Conservation (phyloP, 2,888 invertebrate genomes). For the Pristionchus exspectatus region DNA sequence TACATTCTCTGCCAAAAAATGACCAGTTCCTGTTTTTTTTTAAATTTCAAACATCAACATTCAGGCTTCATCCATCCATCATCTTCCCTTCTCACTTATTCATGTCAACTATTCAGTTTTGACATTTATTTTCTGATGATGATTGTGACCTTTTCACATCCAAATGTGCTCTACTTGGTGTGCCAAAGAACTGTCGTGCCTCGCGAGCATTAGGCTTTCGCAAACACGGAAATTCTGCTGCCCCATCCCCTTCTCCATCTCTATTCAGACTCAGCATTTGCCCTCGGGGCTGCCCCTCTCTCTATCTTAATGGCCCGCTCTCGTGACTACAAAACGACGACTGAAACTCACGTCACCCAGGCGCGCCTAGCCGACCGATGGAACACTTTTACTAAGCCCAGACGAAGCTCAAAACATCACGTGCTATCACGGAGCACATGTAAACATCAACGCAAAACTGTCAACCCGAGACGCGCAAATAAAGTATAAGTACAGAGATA, state of each 20-base stretch:
- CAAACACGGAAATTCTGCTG: not conserved
- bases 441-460: no score
- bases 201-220: not conserved
- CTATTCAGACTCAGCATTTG: not conserved
- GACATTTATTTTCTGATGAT: not conserved
- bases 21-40: no score
- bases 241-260: not conserved
- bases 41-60: not conserved
- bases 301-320: not conserved
- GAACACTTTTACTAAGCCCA: not conserved
- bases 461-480: no score
- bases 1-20: no score
- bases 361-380: not conserved
- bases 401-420: not conserved
- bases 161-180: not conserved
- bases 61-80: not conserved
- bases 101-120: not conserved
- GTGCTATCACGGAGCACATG: no score
- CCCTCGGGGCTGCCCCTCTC: not conserved
- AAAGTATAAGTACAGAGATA: no score
- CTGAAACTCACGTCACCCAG: not conserved
- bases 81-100: not conserved
- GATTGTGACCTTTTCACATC: not conserved
- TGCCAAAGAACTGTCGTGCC: not conserved
- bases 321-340: not conserved